These are phyloP conservation scores for Peromyscus leucopus DNA, from an alignment of 2,113 vertebrate species.

Conservation along the genomic window DNA sequence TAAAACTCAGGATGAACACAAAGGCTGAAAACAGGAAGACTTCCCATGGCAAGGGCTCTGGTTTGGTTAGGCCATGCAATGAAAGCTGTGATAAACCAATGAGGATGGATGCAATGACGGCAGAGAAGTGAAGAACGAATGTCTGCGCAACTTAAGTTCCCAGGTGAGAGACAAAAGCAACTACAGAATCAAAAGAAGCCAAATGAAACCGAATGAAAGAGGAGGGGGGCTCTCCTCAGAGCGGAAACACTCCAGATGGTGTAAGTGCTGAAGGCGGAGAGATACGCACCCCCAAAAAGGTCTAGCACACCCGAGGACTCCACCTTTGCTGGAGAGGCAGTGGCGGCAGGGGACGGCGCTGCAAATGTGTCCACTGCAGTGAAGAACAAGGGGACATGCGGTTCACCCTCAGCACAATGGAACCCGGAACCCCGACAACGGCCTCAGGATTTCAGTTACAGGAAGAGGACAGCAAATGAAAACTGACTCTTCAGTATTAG, in stretches of 20 bases:
- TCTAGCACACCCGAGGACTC: constrained; percentile 96
- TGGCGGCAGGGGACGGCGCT: constrained; percentile 91
- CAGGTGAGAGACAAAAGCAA: constrained; percentile 8
- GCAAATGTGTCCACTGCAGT: constrained; percentile 94
- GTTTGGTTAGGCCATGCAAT: constrained; percentile 9
- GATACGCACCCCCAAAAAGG: constrained; percentile 96
- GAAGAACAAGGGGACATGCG: constrained; percentile 84
- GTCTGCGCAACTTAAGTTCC: not conserved
- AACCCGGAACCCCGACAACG: constrained; percentile 63
- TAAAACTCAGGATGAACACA: constrained; percentile 21
- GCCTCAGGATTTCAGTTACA: constrained; percentile 64
- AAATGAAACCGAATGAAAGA: not conserved
- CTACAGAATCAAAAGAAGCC: not conserved
- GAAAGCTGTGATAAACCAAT: not conserved
- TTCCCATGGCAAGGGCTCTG: not conserved
- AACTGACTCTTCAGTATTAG: not conserved
- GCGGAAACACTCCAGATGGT: constrained; percentile 17
- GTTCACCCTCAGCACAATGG: constrained; percentile 75
- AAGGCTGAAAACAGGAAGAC: constrained; percentile 48
- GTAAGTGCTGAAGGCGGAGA: constrained; percentile 81
- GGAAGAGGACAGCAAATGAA: constrained; percentile 37
- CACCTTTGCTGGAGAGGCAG: constrained; percentile 93
- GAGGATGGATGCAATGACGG: constrained; percentile 12
- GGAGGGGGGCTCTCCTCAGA: not conserved
- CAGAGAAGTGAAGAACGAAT: constrained; percentile 51